These are phyloP conservation scores for Rhinolophus sinicus DNA, from an alignment of 2,113 vertebrate species.

Conservation along the genomic window DNA sequence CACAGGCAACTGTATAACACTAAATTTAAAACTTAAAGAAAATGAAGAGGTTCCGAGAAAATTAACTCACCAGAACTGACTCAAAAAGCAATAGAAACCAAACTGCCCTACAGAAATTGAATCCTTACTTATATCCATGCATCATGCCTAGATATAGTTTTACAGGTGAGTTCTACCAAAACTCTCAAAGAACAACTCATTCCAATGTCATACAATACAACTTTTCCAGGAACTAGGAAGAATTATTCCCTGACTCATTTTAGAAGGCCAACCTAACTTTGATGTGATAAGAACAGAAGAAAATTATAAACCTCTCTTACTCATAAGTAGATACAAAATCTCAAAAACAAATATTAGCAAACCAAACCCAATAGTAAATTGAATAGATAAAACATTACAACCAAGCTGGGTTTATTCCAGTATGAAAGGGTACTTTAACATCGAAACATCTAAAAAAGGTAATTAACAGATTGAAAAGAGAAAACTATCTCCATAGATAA, in stretches of 20 bases:
- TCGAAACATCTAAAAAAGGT: neutral
- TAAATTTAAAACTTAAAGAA: neutral
- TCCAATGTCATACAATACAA: neutral
- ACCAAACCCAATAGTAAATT: neutral
- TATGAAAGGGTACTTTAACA: neutral
- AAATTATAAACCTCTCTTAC: slow-evolving; percentile 15
- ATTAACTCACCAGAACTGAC: neutral
- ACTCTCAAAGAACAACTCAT: neutral
- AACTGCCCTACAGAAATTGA: neutral
- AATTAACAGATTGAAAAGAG: too few relatives aligned
- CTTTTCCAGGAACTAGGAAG: neutral
- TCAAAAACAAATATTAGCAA: neutral
- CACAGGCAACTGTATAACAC: neutral
- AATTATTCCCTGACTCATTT: neutral
- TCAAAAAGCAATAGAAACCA: neutral
- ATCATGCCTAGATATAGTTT: neutral
- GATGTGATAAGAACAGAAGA: neutral
- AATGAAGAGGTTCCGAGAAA: neutral
- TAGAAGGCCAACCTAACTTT: neutral
- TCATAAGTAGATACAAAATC: neutral
- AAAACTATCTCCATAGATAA: neutral
- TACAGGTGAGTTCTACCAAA: neutral
- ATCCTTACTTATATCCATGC: neutral
- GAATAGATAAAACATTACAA: neutral
- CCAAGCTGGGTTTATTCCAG: neutral